Base-by-base conservation (phyloP, 2,113 vertebrate species). In the Festucalex cinctus region DNA sequence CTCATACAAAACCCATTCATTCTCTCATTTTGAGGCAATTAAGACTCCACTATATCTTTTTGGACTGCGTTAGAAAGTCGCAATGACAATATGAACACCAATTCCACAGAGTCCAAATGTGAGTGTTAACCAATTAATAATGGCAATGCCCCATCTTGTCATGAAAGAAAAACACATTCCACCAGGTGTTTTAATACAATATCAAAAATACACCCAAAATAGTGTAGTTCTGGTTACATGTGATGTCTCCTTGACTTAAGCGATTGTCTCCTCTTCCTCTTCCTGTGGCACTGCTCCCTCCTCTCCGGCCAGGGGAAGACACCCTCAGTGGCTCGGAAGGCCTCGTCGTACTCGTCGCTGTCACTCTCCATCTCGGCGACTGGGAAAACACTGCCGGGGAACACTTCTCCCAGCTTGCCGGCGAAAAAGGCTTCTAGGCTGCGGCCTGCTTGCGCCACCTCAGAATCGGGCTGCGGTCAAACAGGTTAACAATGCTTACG, bases 401-500 rank as follows among this genome's bases (percentile, higher is more conserved):
- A 99, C 75, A 96, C 88, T 35, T 95, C 94, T 70, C 89, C 93
- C 69, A 99, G 81, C 83, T 93, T 94, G 63, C 91, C 88, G 66
- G 91, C 90, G 85, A 99, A 98, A 83, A 95, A 96, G 0, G 89
- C 71, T 79, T 95, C 92, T n/a, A 99, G 90, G 88, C 93, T 96
- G 66, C 88, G 88, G 14, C 97, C 97, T 6, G 97, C 97, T 75
- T 97, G 95, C 20, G 96, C 97, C 57, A 99, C 95, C 88, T 99
- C 97, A 0, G 97, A 99, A 85, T 99, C 97, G 0, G 96, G 94
- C 97, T 99, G 85, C 9, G 32, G 19, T 46, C 60, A 65, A 54
- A 75, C 24, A 61, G 37, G 75, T 6, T 20, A 26, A 70, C 24
- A 62, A 10, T 46, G 6, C 49, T 61, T 22, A 56, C 26, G 14